Percentiles rank a stretch among this genome's conserved stretches.
Evolutionary conservation across 2,113 vertebrate genomes (phyloP).

Genomic region (Centropus unirufus): DNA sequence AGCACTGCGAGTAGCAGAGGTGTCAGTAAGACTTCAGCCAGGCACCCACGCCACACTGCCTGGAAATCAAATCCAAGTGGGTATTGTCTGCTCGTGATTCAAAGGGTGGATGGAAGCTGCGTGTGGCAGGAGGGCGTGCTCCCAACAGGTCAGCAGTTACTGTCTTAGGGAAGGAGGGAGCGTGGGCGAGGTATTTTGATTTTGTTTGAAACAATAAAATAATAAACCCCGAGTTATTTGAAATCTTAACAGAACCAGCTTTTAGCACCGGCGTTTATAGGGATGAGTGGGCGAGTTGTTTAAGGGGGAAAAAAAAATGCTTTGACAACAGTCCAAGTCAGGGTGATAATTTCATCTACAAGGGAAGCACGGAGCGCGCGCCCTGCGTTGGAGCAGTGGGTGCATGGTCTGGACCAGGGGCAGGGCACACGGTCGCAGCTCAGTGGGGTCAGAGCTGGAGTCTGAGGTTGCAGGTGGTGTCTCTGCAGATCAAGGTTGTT

Average conservation of each 20-base stretch:
- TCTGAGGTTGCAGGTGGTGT: not conserved
- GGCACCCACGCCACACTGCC: not conserved
- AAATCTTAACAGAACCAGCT: constrained; percentile 58
- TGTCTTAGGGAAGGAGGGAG: not conserved
- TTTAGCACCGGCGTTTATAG: constrained; percentile 43
- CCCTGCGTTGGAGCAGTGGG: not conserved
- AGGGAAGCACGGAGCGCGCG: not conserved
- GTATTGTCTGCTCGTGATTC: not conserved
- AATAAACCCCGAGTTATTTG: constrained; percentile 48
- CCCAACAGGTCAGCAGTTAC: constrained; percentile 9
- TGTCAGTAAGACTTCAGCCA: not conserved
- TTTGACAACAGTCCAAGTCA: not conserved
- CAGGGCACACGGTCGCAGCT: not conserved
- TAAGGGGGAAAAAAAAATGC: not conserved
- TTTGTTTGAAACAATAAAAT: constrained; percentile 67
- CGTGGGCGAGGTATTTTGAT: constrained; percentile 58
- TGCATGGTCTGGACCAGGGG: no score
- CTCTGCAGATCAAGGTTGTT: not conserved
- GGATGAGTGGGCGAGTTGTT: constrained; percentile 66
- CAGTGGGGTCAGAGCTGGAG: not conserved
- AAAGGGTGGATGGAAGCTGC: rapidly evolving
- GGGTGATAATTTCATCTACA: not conserved
- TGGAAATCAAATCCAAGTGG: not conserved
- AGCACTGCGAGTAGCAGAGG: not conserved
- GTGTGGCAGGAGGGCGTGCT: not conserved